Evolutionary conservation across 2,888 invertebrate species (phyloP), one percentile per base, ranked within the genome.

Genomic region (Phyllotreta cruciferae): DNA sequence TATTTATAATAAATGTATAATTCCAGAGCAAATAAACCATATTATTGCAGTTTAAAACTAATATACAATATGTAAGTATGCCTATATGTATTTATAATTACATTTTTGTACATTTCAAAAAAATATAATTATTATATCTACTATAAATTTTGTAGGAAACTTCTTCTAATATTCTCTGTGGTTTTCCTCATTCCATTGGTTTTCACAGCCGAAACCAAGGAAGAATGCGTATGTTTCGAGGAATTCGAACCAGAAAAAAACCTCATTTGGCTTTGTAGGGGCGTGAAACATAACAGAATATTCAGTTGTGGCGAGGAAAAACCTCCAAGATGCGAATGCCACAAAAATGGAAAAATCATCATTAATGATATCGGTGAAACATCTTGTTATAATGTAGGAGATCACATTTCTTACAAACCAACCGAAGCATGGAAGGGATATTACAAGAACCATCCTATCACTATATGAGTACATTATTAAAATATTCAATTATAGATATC

Each of bases 141-240:
- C n/a, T 44, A 7, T 8, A 13, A 13, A 13, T 44, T 13, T 56
- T 62, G 7, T 13, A 62, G 62, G 62, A 44, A 62, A 6, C 10
- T 56, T 9, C 35, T 45, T 6, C 3, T 56, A 6, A 9, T 53
- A 24, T n/a, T 49, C 11, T 24, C 42, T 34, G 11, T 53, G 1
- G 8, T 53, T 6, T 5, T 44, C 36, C 11, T 56, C 13, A 10
- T 57, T 1, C 36, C 60, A 3, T 9, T 58, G 11, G 38, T 42
- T 7, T 11, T n/a, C 3, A 57, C 45, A 1, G 52, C 52, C 6
- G 38, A 60, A 8, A 56, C 56, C 11, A 52, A 50, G 52, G 56
- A 52, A 4, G 66, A 70, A 14, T 77, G 77, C 62, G 68, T 70
- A 61, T 77, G 77, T 65, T 77, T 73, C 68, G 71, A 72, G 34